Evolutionary conservation across 2,888 invertebrate genomes (phyloP).

Genomic region (Hemithea aestivaria): DNA sequence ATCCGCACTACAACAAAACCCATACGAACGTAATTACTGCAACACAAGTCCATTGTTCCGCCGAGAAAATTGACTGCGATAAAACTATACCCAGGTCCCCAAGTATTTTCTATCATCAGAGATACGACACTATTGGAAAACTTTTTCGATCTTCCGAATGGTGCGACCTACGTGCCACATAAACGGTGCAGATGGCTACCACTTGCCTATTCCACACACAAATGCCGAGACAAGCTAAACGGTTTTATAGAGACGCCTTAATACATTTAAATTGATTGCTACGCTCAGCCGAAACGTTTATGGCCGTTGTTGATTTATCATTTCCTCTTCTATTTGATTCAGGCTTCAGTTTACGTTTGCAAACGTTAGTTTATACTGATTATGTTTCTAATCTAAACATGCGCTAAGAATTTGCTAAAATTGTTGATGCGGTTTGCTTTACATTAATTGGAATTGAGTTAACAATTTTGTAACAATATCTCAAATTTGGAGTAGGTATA

Average conservation of each 20-base stretch:
- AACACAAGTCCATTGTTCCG: constrained; percentile 24
- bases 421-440: no score
- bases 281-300: constrained; percentile 32
- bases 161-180: constrained; percentile 64
- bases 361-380: neutral
- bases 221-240: constrained; percentile 49
- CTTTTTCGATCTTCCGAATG: constrained; percentile 71
- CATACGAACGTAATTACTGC: constrained; percentile 31
- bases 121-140: constrained; percentile 68
- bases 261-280: constrained; percentile 43
- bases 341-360: constrained; percentile 20
- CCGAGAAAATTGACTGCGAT: constrained; percentile 43
- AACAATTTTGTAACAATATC: no score
- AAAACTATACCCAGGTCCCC: constrained; percentile 56
- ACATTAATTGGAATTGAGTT: no score
- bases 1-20: constrained; percentile 5
- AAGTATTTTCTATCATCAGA: constrained; percentile 70
- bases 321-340: constrained; percentile 20
- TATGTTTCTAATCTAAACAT: no score
- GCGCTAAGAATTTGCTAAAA: no score
- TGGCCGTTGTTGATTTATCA: constrained; percentile 32
- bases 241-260: constrained; percentile 49
- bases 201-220: constrained; percentile 63
- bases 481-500: no score
- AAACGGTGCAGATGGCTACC: constrained; percentile 40